Conservation (phyloP, 2,888 invertebrate genomes). For the Ferrisia virgata region DNA sequence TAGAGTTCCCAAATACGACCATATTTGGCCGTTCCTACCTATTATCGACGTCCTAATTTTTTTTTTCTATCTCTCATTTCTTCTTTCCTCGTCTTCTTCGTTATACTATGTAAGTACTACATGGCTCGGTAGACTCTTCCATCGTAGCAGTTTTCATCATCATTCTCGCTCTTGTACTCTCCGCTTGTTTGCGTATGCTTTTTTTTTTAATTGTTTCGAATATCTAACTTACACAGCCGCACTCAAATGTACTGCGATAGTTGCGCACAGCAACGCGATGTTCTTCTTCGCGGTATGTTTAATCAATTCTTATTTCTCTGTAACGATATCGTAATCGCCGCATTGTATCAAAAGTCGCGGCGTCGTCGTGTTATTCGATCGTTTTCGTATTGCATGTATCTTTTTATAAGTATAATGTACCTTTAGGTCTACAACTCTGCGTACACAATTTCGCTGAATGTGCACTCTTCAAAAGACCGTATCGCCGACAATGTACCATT, state of each 20-base stretch:
- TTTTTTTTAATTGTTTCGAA: neutral
- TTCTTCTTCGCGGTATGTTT: neutral
- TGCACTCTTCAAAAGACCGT: neutral
- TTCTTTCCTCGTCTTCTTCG: neutral
- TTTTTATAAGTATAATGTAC: too few species aligned
- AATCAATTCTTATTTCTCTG: neutral
- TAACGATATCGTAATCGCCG: neutral
- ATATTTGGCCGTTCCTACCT: conserved; percentile 26
- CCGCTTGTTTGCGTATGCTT: neutral
- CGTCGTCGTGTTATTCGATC: neutral
- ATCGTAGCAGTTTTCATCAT: neutral
- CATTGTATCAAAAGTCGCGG: too few species aligned
- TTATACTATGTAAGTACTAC: neutral
- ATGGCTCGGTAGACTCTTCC: neutral
- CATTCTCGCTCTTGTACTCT: neutral
- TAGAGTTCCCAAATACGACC: conserved; percentile 42
- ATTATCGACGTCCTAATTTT: conserved; percentile 33
- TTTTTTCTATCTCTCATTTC: neutral
- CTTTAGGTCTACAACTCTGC: too few species aligned
- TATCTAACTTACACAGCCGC: too few species aligned
- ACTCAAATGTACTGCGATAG: too few species aligned
- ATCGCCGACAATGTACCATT: neutral
- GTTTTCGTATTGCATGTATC: neutral
- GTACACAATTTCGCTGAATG: too few species aligned
- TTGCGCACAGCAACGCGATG: neutral